A percentile compares a stretch with the other conserved stretches of the same genome.
phyloP scores from a whole-genome alignment of 1,140 invertebrate genomes.

The Diploscapter pachys region DNA sequence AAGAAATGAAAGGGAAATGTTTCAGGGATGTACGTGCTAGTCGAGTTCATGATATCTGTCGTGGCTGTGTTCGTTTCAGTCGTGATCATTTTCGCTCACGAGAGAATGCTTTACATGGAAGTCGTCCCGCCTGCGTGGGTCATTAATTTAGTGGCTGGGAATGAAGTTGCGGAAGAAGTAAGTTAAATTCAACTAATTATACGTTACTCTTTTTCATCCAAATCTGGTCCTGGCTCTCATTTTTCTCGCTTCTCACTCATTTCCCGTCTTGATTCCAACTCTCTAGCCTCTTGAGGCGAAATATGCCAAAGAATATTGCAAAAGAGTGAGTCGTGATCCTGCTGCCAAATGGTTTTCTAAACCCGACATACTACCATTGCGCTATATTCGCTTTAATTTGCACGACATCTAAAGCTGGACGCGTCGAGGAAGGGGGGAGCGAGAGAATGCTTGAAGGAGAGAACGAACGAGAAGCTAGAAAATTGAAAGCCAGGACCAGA shows the following conservation, averaged over 20 bases:
- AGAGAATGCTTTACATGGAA: constrained; percentile 27
- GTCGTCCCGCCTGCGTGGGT: constrained; percentile 23
- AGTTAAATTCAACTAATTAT: background rate
- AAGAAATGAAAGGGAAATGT: background rate
- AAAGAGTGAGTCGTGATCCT: background rate
- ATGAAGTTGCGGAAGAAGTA: constrained; percentile 9
- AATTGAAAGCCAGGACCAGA: background rate
- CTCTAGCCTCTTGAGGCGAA: background rate
- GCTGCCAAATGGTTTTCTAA: no score
- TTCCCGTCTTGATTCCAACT: background rate
- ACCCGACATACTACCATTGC: no score
- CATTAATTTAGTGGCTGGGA: constrained; percentile 21
- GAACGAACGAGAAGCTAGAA: no score
- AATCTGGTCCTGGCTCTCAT: background rate
- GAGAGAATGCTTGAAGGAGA: no score
- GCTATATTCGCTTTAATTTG: no score
- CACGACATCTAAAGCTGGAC: no score
- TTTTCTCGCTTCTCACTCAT: background rate
- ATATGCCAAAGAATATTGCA: no score
- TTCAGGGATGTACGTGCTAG: constrained; percentile 29
- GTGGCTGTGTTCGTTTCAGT: constrained; percentile 27
- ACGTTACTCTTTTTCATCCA: background rate
- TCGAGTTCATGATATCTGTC: constrained; percentile 28
- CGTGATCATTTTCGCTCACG: constrained; percentile 28
- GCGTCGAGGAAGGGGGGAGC: no score